These are phyloP conservation scores for Beris morrisii DNA, from an alignment of 2,888 invertebrate genomes.

Conservation along the genomic window DNA sequence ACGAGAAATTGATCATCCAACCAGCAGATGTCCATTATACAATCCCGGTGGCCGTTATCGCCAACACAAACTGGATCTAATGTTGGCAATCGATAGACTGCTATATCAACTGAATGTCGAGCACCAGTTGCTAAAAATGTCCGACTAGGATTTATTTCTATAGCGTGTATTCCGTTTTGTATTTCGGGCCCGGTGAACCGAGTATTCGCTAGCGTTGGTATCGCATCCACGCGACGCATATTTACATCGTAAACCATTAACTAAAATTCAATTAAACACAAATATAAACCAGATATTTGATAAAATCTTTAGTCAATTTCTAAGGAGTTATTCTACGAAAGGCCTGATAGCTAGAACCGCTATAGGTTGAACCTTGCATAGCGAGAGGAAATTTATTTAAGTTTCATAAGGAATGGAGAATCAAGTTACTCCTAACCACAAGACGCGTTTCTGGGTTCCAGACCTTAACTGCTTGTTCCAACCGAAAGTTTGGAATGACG, in stretches of 20 bases:
- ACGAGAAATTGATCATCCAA: constrained; percentile 94
- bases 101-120: constrained; percentile 88
- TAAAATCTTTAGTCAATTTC: not conserved
- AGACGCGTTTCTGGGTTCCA: no score
- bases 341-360: not conserved
- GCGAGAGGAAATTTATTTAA: not conserved
- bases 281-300: constrained; percentile 26
- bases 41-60: constrained; percentile 87
- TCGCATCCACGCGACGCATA: constrained; percentile 82
- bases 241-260: constrained; percentile 90
- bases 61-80: constrained; percentile 93
- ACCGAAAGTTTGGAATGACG: no score
- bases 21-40: constrained; percentile 91
- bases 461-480: no score
- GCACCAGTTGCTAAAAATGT: constrained; percentile 91
- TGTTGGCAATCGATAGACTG: constrained; percentile 85
- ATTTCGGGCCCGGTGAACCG: constrained; percentile 57
- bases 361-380: not conserved
- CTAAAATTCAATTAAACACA: constrained; percentile 55
- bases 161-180: constrained; percentile 90
- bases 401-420: no score
- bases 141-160: constrained; percentile 90
- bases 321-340: not conserved
- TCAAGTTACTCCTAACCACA: no score
- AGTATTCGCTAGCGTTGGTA: constrained; percentile 78